phyloP scores from a whole-genome alignment of 2,113 vertebrate genomes.

The Sinocyclocheilus rhinocerous region DNA sequence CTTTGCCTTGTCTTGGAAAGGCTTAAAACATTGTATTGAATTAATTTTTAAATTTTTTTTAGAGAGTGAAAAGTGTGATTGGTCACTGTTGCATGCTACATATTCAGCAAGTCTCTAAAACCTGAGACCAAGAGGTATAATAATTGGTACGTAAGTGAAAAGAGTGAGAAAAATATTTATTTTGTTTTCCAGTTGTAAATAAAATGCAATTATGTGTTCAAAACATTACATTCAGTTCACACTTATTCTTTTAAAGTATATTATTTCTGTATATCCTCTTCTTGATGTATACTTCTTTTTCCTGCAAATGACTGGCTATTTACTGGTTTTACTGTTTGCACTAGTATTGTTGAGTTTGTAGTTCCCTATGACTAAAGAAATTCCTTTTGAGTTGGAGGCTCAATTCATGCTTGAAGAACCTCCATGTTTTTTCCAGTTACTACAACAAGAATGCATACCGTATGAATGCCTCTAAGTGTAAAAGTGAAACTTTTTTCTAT shows the following conservation, averaged over 20 bases:
- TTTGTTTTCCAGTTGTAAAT: no score
- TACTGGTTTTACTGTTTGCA: no score
- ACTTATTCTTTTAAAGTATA: no score
- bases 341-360: no score
- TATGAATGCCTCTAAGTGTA: not conserved
- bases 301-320: no score
- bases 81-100: not conserved
- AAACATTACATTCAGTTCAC: no score
- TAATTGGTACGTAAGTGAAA: not conserved
- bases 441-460: no score
- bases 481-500: conserved; percentile 6
- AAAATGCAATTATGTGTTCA: no score
- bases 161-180: not conserved
- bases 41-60: not conserved
- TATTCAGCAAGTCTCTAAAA: no score
- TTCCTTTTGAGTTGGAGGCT: not conserved
- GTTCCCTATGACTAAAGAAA: not conserved
- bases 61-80: not conserved
- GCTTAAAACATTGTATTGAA: not conserved
- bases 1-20: not conserved
- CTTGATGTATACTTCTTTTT: no score
- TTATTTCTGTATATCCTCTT: no score
- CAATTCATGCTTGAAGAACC: not conserved
- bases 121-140: no score
- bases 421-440: not conserved